Base-by-base conservation (phyloP, 2,797 vertebrate genomes). In the Gobio occitaniae region DNA sequence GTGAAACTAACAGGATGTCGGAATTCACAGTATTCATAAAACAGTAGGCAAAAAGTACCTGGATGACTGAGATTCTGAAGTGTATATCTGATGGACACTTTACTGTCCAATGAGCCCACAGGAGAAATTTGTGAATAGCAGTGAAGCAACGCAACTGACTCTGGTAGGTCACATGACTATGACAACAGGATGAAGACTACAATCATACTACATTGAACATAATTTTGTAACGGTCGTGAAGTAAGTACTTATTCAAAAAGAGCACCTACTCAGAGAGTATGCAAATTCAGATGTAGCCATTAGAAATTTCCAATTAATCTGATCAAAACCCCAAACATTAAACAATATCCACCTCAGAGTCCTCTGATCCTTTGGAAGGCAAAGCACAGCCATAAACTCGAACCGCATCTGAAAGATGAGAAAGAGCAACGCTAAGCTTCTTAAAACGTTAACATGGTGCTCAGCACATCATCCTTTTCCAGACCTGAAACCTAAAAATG, bases 321-420 rank as follows among this genome's bases (percentile, higher is more conserved):
- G 36, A 12, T 36, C 11, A 69, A 38, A 80, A 54, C 8, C 29
- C 48, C 12, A 68, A 32, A 83, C 36, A 61, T 29, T 76, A 78
- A 77, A 32, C 17, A 50, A 77, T 38, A 69, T 44, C 21, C 92
- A 97, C 98, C 96, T 97, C 96, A 0, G 96, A 97, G 4, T 93
- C 96, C 87, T 96, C 97, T 0, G 97, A 97, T 16, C 94, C 94
- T 59, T 91, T 92, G 5, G 93, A 95, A 1, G 96, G 96, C 84
- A 94, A 92, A 0, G 88, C 91, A 87, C 95, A 96, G 70, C 96
- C 94, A 10, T 96, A 96, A 12, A 95, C 78, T 91, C 93, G 95
- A 47, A 86, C 86, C 41, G 83, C 87, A 59, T 52, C 84, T 80
- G 32, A 72, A 80, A 85, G 52, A 80, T 0, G 3, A 85, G 44